phyloP scores from a whole-genome alignment of 1,140 invertebrate species.

The Drosophila insularis region DNA sequence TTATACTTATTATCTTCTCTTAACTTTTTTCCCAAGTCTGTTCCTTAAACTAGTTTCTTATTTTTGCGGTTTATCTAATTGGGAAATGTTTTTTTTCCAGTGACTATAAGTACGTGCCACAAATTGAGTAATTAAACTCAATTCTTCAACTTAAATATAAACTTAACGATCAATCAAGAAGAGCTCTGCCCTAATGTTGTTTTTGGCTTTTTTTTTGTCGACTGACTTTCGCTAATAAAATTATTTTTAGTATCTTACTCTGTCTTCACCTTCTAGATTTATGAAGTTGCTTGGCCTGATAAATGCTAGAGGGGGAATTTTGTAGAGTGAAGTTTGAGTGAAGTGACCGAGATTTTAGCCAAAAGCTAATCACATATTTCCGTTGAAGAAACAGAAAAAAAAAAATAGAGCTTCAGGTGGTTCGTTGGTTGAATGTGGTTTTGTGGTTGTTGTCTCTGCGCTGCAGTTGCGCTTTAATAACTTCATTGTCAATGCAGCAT shows the following conservation, averaged over 20 bases:
- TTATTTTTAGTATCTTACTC: constrained; percentile 22
- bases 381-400: constrained; percentile 5
- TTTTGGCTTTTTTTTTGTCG: neutral
- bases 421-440: constrained; percentile 42
- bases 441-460: constrained; percentile 40
- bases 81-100: constrained; percentile 47
- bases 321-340: neutral
- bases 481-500: constrained; percentile 78
- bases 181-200: constrained; percentile 38
- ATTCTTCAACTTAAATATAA: neutral
- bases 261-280: constrained; percentile 31
- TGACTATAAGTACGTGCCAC: constrained; percentile 48
- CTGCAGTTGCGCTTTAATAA: constrained; percentile 73
- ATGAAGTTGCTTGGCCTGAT: constrained; percentile 32
- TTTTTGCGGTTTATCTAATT: constrained; percentile 63
- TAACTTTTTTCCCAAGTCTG: neutral
- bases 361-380: constrained; percentile 19
- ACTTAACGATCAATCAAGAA: constrained; percentile 22
- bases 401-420: constrained; percentile 47
- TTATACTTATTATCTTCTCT: constrained; percentile 8
- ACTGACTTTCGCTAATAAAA: constrained; percentile 53
- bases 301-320: constrained; percentile 2
- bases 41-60: neutral
- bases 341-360: constrained; percentile 41
- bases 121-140: constrained; percentile 50